A percentile compares a stretch with the other conserved stretches of the same genome.
These are phyloP conservation scores for Sinohyriopsis cumingii DNA, from an alignment of 2,888 invertebrate genomes.

Conservation along the genomic window DNA sequence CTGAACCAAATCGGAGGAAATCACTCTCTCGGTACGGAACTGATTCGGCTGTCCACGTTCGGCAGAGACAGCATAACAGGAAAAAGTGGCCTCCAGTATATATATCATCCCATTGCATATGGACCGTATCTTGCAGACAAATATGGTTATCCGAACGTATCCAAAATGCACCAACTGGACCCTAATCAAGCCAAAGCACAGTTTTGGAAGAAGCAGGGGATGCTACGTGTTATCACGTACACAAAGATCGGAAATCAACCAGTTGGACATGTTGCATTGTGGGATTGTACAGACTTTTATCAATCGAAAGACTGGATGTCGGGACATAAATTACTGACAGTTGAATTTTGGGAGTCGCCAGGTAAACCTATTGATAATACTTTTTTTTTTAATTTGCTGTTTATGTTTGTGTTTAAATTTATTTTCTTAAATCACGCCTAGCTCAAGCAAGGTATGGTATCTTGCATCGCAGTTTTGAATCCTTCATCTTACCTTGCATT, in stretches of 20 bases:
- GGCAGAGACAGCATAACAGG: slow-evolving; percentile 64
- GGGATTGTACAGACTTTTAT: slow-evolving; percentile 68
- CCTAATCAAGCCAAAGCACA: slow-evolving; percentile 57
- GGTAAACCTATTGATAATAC: slow-evolving; percentile 40
- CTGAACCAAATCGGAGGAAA: slow-evolving; percentile 62
- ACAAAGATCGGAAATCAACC: slow-evolving; percentile 59
- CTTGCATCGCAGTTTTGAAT: too few relatives aligned
- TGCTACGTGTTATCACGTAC: slow-evolving; percentile 67
- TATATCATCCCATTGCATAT: slow-evolving; percentile 67
- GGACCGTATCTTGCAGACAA: slow-evolving; percentile 68
- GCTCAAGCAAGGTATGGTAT: too few relatives aligned
- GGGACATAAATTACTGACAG: slow-evolving; percentile 63
- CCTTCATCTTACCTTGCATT: too few relatives aligned
- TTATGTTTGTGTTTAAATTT: too few relatives aligned
- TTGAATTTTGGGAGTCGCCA: slow-evolving; percentile 70
- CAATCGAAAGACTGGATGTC: slow-evolving; percentile 65
- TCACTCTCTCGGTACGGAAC: slow-evolving; percentile 61
- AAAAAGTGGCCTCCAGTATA: slow-evolving; percentile 58
- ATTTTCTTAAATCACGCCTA: too few relatives aligned
- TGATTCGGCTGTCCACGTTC: slow-evolving; percentile 60
- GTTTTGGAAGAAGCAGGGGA: slow-evolving; percentile 65
- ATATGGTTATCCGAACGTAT: slow-evolving; percentile 66
- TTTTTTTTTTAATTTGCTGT: too few relatives aligned
- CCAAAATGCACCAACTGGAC: slow-evolving; percentile 58
- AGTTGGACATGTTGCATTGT: slow-evolving; percentile 67